A percentile compares a stretch with the other conserved stretches of the same genome.
Conservation (phyloP, 2,888 invertebrate species). For the Electrophaes corylata region DNA sequence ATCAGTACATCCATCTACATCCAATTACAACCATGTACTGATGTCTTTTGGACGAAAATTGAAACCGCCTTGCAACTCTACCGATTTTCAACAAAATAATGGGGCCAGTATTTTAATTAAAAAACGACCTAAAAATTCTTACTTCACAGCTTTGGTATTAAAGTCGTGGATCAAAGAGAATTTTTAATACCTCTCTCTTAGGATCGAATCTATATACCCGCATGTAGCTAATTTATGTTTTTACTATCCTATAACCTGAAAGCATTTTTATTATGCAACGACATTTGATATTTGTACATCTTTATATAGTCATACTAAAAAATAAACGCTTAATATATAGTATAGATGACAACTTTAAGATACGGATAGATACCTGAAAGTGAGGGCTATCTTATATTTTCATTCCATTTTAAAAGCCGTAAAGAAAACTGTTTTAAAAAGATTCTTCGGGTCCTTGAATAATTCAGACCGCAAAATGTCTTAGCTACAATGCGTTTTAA, state of each 20-base stretch:
- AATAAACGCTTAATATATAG: too few species aligned
- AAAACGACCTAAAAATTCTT: not conserved
- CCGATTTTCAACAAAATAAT: not conserved
- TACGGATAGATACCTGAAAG: not conserved
- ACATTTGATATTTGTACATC: too few species aligned
- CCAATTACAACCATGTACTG: too few species aligned
- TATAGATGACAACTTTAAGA: not conserved
- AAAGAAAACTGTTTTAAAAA: conserved; percentile 23
- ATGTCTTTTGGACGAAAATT: too few species aligned
- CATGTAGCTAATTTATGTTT: not conserved
- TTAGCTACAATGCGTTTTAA: conserved; percentile 4
- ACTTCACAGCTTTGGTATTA: conserved; percentile 12
- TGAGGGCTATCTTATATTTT: conserved; percentile 18
- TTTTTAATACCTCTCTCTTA: conserved; percentile 29
- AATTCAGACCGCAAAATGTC: conserved; percentile 21
- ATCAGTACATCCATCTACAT: too few species aligned
- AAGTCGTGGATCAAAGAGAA: conserved; percentile 33
- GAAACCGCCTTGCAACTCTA: too few species aligned
- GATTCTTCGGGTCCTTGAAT: conserved; percentile 21
- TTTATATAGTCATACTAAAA: too few species aligned
- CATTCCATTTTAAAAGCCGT: conserved; percentile 25
- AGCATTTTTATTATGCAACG: not conserved
- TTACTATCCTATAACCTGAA: not conserved
- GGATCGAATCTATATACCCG: not conserved
- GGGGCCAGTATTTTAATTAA: not conserved